Percentiles rank a stretch among this genome's conserved stretches.
These are phyloP conservation scores for Coptodon rendalli DNA, from an alignment of 2,113 vertebrate species.

Conservation along the genomic window DNA sequence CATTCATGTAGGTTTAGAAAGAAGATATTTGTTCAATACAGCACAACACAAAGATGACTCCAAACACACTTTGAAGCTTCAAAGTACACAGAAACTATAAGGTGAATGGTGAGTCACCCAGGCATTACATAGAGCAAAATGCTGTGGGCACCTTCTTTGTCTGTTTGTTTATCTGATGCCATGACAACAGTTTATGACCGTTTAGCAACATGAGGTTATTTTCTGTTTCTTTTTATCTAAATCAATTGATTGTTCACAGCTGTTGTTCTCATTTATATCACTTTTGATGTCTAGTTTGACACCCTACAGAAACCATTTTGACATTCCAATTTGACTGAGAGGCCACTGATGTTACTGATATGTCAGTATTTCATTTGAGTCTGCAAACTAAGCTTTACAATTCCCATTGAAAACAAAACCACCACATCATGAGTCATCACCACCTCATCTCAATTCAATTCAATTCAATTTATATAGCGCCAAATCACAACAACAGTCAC, in stretches of 20 bases:
- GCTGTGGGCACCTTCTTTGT: background rate
- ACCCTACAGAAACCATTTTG: background rate
- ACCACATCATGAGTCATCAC: background rate
- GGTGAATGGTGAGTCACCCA: background rate
- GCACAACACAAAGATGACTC: background rate
- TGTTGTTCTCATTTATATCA: background rate
- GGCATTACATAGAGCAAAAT: background rate
- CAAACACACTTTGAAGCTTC: background rate
- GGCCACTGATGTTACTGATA: background rate
- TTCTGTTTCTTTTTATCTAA: background rate
- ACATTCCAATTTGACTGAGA: background rate
- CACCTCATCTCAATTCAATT: background rate
- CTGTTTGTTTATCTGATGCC: too few relatives aligned
- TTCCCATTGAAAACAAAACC: background rate
- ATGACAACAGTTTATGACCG: background rate
- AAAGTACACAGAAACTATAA: background rate
- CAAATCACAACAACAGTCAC: background rate
- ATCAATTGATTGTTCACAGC: background rate
- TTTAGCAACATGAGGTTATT: background rate
- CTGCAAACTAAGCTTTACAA: background rate
- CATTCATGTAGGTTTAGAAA: background rate
- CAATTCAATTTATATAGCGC: rapidly evolving
- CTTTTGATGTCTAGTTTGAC: background rate
- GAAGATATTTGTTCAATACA: background rate
- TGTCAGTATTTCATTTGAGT: background rate